Evolutionary conservation across 1,140 invertebrate species (phyloP).

Genomic region (Nylanderia fulva): DNA sequence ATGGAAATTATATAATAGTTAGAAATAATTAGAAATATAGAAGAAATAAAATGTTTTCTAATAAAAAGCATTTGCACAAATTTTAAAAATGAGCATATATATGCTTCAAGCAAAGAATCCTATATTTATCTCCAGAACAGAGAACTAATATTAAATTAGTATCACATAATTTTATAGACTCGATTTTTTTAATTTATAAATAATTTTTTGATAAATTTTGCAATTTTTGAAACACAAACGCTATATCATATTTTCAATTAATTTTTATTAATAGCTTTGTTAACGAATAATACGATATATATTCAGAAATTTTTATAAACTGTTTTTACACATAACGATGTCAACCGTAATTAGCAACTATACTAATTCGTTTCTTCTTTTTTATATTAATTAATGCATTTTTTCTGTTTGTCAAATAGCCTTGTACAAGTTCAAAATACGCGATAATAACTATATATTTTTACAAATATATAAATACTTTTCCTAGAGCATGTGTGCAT

Average conservation of each 20-base stretch:
- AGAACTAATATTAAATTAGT: constrained; percentile 37
- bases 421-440: constrained; percentile 67
- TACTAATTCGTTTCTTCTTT: constrained; percentile 56
- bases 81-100: constrained; percentile 24
- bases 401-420: constrained; percentile 48
- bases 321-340: constrained; percentile 67
- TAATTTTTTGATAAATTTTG: constrained; percentile 35
- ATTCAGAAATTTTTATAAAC: constrained; percentile 66
- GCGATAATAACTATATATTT: constrained; percentile 48
- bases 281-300: constrained; percentile 64
- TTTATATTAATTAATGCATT: constrained; percentile 65
- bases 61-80: neutral
- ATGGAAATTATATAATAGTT: neutral
- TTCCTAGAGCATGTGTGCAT: constrained; percentile 47
- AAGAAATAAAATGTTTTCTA: constrained; percentile 27
- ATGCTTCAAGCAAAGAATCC: constrained; percentile 21
- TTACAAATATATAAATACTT: constrained; percentile 62
- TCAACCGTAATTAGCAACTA: constrained; percentile 70
- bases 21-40: too few species aligned
- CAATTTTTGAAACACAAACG: constrained; percentile 31
- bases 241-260: constrained; percentile 42
- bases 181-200: neutral
- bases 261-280: constrained; percentile 56
- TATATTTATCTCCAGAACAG: constrained; percentile 49
- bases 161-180: constrained; percentile 42